A percentile compares a stretch with the other conserved stretches of the same genome.
Evolutionary conservation across 2,113 vertebrate genomes (phyloP).

Genomic region (Salvator merianae): DNA sequence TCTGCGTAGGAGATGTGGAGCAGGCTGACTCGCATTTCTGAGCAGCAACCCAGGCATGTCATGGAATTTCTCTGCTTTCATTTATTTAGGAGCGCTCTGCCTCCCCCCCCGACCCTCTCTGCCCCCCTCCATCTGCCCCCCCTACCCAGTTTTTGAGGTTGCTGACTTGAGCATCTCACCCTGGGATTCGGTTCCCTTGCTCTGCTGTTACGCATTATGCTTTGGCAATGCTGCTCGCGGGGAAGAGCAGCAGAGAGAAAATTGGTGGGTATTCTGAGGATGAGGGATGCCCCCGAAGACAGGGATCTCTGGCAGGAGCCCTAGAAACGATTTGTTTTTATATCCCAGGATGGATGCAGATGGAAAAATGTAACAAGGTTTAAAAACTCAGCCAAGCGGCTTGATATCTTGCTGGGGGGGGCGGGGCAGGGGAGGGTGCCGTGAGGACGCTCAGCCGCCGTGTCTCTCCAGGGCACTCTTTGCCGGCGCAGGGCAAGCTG

Average conservation of each 20-base stretch:
- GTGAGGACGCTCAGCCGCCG: too few species aligned
- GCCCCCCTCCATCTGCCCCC: background rate
- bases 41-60: background rate
- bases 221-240: background rate
- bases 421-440: too few species aligned
- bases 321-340: background rate
- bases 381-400: background rate
- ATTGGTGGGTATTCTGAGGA: background rate
- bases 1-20: background rate
- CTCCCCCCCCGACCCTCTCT: background rate
- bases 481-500: too few species aligned
- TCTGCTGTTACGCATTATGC: background rate
- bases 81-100: background rate
- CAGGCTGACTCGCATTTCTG: slow-evolving; percentile 13
- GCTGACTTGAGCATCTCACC: slow-evolving; percentile 10
- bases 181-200: background rate
- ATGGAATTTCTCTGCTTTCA: slow-evolving; percentile 28
- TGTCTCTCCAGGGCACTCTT: background rate
- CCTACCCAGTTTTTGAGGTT: slow-evolving; percentile 45
- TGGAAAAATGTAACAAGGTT: background rate
- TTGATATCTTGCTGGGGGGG: too few species aligned
- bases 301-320: background rate
- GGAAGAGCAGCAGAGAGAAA: background rate
- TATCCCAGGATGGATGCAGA: background rate
- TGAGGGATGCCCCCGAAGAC: background rate